Base-by-base conservation (phyloP, 2,888 invertebrate species). In the Teinopalpus imperialis region DNA sequence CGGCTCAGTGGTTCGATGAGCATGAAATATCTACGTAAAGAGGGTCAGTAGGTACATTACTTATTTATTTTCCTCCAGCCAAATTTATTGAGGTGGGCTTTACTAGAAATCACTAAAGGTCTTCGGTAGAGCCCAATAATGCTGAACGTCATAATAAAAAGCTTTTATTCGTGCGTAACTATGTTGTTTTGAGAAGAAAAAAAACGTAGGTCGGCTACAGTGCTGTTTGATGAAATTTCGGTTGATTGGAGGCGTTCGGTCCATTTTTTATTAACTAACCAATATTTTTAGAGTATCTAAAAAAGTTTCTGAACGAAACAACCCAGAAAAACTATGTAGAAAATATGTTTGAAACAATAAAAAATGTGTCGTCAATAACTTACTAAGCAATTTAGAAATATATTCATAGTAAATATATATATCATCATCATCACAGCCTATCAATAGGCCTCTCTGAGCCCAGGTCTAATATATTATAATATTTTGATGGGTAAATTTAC, bases 71-170 rank as follows among this genome's bases (percentile, higher is more conserved):
- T 39, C 48, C 45, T 41, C 29, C 40, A 29, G 39, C 40, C 20
- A 37, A 42, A 52, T 53, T 54, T 52, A 56, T 51, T 53, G 49
- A 46, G 48, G 49, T 52, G 48, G 30, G 47, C 43, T 45, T 49
- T 50, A 50, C 47, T 49, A 49, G 46, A 50, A 56, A 54, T 53
- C 51, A 49, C 52, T 56, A 54, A 53, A 53, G 49, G 54, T 53
- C 50, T 54, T 47, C 49, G 23, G 43, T 35, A 49, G 44, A 46
- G 51, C 49, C 45, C 52, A 49, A 49, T 49, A 47, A 44, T 44
- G 36, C 37, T 37, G 31, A 49, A 48, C 48, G 48, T 54, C 46
- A 48, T 43, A 54, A 54, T 51, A 51, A 52, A 46, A 48, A 49
- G 35, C 35, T 47, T 50, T 45, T 44, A 48, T 49, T 44, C 47